Percentiles rank a stretch among this genome's conserved stretches.
Evolutionary conservation across 2,113 vertebrate genomes (phyloP).

Genomic region (Pithys albifrons): DNA sequence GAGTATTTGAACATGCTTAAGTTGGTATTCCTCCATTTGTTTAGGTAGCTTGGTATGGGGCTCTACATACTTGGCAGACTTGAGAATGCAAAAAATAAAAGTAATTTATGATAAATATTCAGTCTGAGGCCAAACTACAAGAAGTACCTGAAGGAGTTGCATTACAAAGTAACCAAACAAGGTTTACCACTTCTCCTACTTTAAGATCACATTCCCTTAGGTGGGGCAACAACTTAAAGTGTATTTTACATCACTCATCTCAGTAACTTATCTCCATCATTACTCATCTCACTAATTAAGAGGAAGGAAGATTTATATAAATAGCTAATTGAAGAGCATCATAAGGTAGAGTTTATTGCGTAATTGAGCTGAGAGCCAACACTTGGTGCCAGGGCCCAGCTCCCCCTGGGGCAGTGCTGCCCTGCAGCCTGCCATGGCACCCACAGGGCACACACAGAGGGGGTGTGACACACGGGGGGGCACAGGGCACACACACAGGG

Average conservation of each 20-base stretch:
- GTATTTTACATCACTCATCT: neutral
- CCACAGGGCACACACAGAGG: too few species aligned
- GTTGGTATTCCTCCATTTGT: neutral
- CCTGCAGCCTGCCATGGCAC: too few species aligned
- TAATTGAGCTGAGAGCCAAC: neutral
- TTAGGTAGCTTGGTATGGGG: neutral
- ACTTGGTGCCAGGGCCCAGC: neutral
- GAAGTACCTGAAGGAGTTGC: neutral
- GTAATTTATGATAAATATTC: neutral
- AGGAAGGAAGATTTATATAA: neutral
- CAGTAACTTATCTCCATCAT: neutral
- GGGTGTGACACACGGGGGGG: too few species aligned
- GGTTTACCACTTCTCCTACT: neutral
- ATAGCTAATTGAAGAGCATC: neutral
- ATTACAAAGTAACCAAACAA: neutral
- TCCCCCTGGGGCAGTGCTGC: neutral
- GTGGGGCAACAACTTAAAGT: conserved; percentile 3
- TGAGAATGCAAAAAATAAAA: neutral
- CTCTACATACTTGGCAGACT: neutral
- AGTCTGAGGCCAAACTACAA: neutral
- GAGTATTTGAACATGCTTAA: neutral
- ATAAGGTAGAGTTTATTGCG: neutral
- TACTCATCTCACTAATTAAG: neutral
- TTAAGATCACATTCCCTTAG: neutral
- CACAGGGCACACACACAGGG: too few species aligned